phyloP scores from a whole-genome alignment of 2,888 invertebrate species.

The Amitus sp. region DNA sequence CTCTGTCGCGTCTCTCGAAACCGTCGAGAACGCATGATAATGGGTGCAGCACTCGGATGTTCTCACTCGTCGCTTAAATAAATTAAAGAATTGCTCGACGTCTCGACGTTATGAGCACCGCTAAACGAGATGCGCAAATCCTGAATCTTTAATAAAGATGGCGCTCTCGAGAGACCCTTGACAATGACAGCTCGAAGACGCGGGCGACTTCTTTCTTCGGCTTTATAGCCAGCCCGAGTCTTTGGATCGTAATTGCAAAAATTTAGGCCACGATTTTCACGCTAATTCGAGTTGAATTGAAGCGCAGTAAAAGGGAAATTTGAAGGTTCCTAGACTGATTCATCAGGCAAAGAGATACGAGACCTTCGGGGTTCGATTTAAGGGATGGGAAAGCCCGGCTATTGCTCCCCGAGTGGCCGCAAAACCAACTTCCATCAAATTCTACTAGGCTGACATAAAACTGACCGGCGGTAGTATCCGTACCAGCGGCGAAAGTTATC shows the following conservation, averaged over 20 bases:
- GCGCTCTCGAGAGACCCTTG: constrained; percentile 44
- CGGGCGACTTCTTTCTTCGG: constrained; percentile 23
- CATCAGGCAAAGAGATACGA: constrained; percentile 48
- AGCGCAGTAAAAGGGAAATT: constrained; percentile 9
- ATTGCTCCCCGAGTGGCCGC: constrained; percentile 66
- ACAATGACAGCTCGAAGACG: constrained; percentile 22
- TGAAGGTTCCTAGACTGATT: constrained; percentile 42
- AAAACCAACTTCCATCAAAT: constrained; percentile 67
- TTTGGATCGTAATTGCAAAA: not conserved
- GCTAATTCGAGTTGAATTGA: constrained; percentile 8
- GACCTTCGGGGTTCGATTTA: constrained; percentile 51
- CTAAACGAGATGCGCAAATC: constrained; percentile 47
- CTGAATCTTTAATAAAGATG: constrained; percentile 54
- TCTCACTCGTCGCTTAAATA: constrained; percentile 59
- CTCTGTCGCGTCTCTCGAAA: constrained; percentile 45
- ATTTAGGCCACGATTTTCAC: not conserved
- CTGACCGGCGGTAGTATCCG: constrained; percentile 56
- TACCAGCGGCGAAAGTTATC: constrained; percentile 54
- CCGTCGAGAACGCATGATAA: constrained; percentile 30
- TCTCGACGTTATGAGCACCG: constrained; percentile 50
- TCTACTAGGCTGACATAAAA: constrained; percentile 65
- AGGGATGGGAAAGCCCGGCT: constrained; percentile 51
- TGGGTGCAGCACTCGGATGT: constrained; percentile 34
- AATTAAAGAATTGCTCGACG: constrained; percentile 62
- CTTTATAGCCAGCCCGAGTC: not conserved